phyloP scores from a whole-genome alignment of 2,797 vertebrate species.

The Cebuella pygmaea region DNA sequence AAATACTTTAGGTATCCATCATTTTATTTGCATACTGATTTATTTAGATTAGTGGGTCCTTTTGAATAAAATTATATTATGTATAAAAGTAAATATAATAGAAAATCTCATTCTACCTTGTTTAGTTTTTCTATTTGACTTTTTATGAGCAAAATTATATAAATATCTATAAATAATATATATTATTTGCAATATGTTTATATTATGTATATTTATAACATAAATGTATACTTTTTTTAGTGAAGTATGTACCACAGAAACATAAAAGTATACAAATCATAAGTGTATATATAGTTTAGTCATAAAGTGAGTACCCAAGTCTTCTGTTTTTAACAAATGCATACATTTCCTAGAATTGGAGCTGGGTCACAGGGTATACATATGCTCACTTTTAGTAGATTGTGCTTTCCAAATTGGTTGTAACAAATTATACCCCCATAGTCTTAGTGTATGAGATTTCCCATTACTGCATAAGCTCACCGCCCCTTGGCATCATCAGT shows the following conservation, averaged over 20 bases:
- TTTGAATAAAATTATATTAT: constrained; percentile 1
- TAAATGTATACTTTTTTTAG: not conserved
- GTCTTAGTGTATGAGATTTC: constrained; percentile 12
- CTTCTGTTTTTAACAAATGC: not conserved
- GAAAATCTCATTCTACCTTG: not conserved
- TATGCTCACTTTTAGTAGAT: constrained; percentile 34
- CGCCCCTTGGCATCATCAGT: not conserved
- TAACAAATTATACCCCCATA: constrained; percentile 14
- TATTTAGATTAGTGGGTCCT: not conserved
- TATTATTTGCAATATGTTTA: not conserved
- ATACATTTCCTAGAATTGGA: not conserved
- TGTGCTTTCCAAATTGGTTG: constrained; percentile 9
- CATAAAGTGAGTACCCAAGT: not conserved
- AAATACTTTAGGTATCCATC: not conserved
- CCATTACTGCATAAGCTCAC: not conserved
- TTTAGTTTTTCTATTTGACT: constrained; percentile 7
- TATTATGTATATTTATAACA: too few species aligned
- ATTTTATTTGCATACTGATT: constrained; percentile 14
- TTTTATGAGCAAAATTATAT: not conserved
- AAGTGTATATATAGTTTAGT: not conserved
- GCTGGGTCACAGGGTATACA: not conserved
- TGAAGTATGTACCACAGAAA: not conserved
- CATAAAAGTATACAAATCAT: not conserved
- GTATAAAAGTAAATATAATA: constrained; percentile 21
- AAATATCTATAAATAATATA: not conserved